Evolutionary conservation across 2,113 vertebrate genomes (phyloP), one percentile per base, ranked within the genome.

Genomic region (Emydocephalus ijimae): DNA sequence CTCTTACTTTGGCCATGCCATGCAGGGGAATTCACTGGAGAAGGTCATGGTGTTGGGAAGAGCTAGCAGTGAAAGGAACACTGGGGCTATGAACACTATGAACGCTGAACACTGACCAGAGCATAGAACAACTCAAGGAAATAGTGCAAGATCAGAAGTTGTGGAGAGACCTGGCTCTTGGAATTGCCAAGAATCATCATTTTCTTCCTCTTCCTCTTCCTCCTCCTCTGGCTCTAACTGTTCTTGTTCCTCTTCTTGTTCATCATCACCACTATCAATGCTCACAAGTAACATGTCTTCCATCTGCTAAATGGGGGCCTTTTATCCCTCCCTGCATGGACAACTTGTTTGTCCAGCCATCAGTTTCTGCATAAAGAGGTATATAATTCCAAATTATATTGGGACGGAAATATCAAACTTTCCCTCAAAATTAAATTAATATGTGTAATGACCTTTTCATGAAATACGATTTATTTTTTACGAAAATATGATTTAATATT

Each of bases 201-300:
- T 20, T 56, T 21, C 55, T 56, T 6, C 55, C 20, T 2, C 55
- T 56, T 6, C 55, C 5, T 6, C 55, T 56, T 6, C 55, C 20
- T 2, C 55, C 20, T 6, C 55, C 20, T 1, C 1, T 23, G 2
- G 1, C 21, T 57, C 56, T 0, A 6, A 20, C 1, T 21, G 6
- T 1, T 23, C 56, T 5, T 23, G 5, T 1, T 57, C 56, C 1
- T 7, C 56, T 5, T 23, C 18, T 5, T 18, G 14, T 14, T 54
- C 23, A 9, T 59, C 57, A 24, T 23, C 56, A 57, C 23, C 57
- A 23, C 18, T 7, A 57, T 59, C 57, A 59, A 24, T 29, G 12
- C 3, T 5, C 29, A 69, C 11, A n/a, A 69, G 29, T n/a, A 69
- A 69, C 61, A 14, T 14, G 29, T 69, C 61, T 5, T 69, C 11